phyloP scores from a whole-genome alignment of 2,888 invertebrate genomes.

The Trachelus stipa region DNA sequence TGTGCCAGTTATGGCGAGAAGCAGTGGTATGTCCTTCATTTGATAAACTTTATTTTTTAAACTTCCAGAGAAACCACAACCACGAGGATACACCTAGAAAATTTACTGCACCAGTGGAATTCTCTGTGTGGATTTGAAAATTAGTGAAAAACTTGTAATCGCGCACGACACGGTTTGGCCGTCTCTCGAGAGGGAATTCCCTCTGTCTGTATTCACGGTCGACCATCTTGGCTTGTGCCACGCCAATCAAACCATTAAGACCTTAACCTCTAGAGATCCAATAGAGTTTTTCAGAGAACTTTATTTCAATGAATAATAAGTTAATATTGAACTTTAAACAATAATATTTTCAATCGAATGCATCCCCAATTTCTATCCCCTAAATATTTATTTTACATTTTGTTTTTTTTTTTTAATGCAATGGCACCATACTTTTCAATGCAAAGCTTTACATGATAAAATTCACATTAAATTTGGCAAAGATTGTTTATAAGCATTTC shows the following conservation, averaged over 20 bases:
- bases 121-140: not conserved
- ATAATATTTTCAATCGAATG: not conserved
- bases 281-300: not conserved
- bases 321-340: not conserved
- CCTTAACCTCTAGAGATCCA: conserved; percentile 47
- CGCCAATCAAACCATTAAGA: conserved; percentile 56
- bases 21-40: conserved; percentile 31
- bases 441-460: not conserved
- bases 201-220: conserved; percentile 62
- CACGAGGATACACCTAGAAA: not conserved
- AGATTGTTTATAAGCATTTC: not conserved
- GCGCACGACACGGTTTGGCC: conserved; percentile 31
- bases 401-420: not conserved
- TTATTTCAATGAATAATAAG: not conserved
- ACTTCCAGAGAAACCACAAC: not conserved
- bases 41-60: not conserved
- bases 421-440: not conserved
- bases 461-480: not conserved
- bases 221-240: conserved; percentile 60
- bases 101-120: not conserved
- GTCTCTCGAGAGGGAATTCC: conserved; percentile 49
- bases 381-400: not conserved
- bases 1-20: conserved; percentile 39
- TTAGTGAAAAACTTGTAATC: not conserved
- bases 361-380: not conserved